These are phyloP conservation scores for Pyrocoelia pectoralis DNA, from an alignment of 2,888 invertebrate genomes.

Conservation along the genomic window DNA sequence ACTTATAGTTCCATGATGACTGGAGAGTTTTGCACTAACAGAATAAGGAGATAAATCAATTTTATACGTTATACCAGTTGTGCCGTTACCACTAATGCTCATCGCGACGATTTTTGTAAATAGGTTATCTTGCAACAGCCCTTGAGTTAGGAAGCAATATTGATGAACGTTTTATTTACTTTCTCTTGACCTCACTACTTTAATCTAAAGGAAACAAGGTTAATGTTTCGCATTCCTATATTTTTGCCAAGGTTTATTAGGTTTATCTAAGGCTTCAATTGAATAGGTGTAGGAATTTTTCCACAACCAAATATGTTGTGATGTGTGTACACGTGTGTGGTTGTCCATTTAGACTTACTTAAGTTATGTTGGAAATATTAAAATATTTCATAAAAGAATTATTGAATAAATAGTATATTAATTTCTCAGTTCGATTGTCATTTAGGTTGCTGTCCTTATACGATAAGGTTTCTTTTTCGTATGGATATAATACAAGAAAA, in stretches of 20 bases:
- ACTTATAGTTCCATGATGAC: too few species aligned
- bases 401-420: not conserved
- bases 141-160: not conserved
- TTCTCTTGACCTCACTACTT: not conserved
- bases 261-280: not conserved
- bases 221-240: not conserved
- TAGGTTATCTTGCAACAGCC: not conserved
- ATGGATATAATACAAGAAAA: too few species aligned
- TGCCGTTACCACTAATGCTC: too few species aligned
- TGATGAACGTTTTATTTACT: not conserved
- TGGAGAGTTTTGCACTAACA: too few species aligned
- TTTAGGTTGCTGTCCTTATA: not conserved
- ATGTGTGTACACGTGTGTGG: too few species aligned
- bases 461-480: not conserved
- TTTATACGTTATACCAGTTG: too few species aligned
- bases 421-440: constrained; percentile 2
- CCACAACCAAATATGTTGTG: too few species aligned
- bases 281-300: too few species aligned
- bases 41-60: too few species aligned
- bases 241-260: not conserved
- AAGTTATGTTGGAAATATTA: too few species aligned
- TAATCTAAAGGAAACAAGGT: not conserved
- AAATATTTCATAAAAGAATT: not conserved
- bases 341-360: too few species aligned
- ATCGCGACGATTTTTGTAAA: not conserved